Conservation (phyloP, 2,113 vertebrate genomes). For the Heliornis fulica region DNA sequence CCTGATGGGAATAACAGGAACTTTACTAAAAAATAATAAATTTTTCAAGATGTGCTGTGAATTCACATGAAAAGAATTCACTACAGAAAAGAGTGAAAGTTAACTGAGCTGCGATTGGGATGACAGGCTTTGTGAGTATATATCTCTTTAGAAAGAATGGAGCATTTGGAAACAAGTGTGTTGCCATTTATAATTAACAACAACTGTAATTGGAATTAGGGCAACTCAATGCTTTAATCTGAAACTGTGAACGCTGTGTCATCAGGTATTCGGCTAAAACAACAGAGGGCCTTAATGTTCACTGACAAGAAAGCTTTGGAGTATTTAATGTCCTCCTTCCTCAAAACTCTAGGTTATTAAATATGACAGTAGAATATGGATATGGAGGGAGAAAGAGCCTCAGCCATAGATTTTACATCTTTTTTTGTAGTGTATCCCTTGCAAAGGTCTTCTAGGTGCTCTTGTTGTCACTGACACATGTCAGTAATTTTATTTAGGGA, state of each 20-base stretch:
- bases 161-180: neutral
- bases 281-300: neutral
- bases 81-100: neutral
- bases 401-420: neutral
- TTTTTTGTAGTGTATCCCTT: neutral
- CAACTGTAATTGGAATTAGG: neutral
- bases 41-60: neutral
- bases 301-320: neutral
- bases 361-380: neutral
- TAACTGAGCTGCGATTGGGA: neutral
- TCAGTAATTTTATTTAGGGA: neutral
- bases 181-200: constrained; percentile 21
- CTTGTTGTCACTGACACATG: fast-evolving
- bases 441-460: neutral
- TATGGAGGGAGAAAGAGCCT: neutral
- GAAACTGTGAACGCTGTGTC: neutral
- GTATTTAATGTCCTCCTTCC: neutral
- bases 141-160: neutral
- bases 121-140: neutral
- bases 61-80: neutral
- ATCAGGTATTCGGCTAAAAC: neutral
- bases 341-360: neutral
- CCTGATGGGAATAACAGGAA: neutral
- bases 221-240: neutral
- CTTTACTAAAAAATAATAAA: neutral